phyloP scores from a whole-genome alignment of 1,140 invertebrate genomes.

The Elymnias hypermnestra region DNA sequence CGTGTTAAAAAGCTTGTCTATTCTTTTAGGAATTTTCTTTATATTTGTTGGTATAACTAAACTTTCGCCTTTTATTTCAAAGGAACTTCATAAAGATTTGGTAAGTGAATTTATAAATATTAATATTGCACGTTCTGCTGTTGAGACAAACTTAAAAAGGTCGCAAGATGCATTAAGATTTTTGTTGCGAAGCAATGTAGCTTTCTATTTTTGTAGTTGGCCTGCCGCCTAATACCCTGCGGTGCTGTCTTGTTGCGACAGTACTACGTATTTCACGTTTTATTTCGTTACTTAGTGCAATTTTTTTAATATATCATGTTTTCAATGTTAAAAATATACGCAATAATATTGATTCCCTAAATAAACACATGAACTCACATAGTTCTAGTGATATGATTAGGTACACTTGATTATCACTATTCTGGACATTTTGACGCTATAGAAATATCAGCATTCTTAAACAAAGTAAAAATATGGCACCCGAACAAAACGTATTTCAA shows the following conservation, averaged over 20 bases:
- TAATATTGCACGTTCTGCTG: constrained; percentile 21
- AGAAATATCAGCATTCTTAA: too few species aligned
- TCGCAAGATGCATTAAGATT: constrained; percentile 58
- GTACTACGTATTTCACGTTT: constrained; percentile 12
- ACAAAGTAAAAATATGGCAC: too few species aligned
- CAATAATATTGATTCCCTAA: too few species aligned
- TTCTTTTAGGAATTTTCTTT: constrained; percentile 96
- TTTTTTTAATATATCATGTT: background rate
- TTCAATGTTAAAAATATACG: background rate
- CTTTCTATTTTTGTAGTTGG: constrained; percentile 77
- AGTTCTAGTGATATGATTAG: too few species aligned
- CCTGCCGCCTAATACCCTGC: constrained; percentile 71
- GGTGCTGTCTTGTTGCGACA: constrained; percentile 49
- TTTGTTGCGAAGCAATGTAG: constrained; percentile 57
- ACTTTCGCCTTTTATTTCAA: constrained; percentile 92
- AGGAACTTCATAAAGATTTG: constrained; percentile 97
- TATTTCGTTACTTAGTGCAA: background rate
- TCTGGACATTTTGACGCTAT: too few species aligned
- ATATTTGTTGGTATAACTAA: constrained; percentile 96
- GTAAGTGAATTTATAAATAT: constrained; percentile 77
- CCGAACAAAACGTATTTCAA: too few species aligned
- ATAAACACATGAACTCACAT: too few species aligned
- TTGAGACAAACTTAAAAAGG: constrained; percentile 39
- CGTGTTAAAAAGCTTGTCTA: constrained; percentile 92
- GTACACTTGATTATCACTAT: too few species aligned